Evolutionary conservation across 2,113 vertebrate genomes (phyloP), one percentile per base, ranked within the genome.

Genomic region (Blennius ocellaris): DNA sequence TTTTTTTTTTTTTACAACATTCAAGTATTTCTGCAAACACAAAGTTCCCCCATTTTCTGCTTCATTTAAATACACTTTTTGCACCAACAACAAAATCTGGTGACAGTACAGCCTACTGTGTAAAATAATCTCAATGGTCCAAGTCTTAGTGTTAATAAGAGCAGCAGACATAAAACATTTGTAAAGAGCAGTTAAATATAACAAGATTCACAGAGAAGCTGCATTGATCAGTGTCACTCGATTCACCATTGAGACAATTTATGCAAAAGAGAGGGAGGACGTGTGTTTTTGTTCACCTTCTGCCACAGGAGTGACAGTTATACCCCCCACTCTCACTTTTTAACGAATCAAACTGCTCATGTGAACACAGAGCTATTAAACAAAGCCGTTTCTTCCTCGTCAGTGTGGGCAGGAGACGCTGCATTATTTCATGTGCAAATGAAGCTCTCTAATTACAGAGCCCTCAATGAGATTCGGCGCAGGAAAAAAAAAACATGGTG

Each of bases 381-480:
- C 67, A 69, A 58, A 79, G 61, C 45, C 30, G 40, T 44, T 55
- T 81, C 67, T 41, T 71, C 37, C 36, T 56, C 62, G 2, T 68
- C 79, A 68, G 62, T 59, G 56, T 67, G 61, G 70, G 56, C 77
- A 57, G 77, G 61, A 52, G 62, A 56, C 63, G 57, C 65, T 8
- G 60, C 58, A 50, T 80, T 71, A 81, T 48, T 76, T 81, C 81
- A 81, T 84, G 77, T 79, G 81, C 75, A 76, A 84, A 84, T 78
- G 67, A 84, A 69, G 58, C 74, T 69, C 66, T 77, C 37, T 83
- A 83, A 86, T 78, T 72, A 83, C 84, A 77, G 69, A 67, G 45
- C 7, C 50, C 65, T 73, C 45, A 62, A 44, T 66, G 73, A 86
- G 80, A 61, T 40, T 62, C 55, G 38, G 76, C 36, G 5, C 61